Evolutionary conservation across 2,888 invertebrate species (phyloP).

Genomic region (Cetonia aurata): DNA sequence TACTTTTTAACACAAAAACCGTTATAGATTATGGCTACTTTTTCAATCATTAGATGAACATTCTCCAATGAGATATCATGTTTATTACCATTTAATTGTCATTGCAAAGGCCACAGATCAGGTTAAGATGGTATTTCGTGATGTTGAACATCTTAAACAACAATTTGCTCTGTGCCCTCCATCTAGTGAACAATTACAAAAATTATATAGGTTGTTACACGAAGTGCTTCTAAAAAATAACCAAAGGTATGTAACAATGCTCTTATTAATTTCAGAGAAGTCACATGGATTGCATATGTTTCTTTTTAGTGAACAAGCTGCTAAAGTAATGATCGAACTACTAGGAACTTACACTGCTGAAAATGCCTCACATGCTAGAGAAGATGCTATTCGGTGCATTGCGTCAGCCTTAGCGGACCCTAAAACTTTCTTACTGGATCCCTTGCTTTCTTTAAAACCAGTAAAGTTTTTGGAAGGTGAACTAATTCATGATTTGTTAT

Average conservation of each 20-base stretch:
- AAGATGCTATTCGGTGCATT: conserved; percentile 97
- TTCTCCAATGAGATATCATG: conserved; percentile 89
- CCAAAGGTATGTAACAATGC: conserved; percentile 69
- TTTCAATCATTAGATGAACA: conserved; percentile 91
- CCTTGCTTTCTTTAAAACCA: conserved; percentile 92
- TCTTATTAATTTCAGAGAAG: too few species aligned
- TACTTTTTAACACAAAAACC: conserved; percentile 26
- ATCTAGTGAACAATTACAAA: conserved; percentile 91
- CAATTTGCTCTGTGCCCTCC: conserved; percentile 86
- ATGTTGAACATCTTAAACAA: conserved; percentile 85
- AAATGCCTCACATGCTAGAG: conserved; percentile 95
- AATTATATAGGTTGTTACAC: conserved; percentile 88
- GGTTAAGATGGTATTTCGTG: conserved; percentile 85
- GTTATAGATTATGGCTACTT: conserved; percentile 83
- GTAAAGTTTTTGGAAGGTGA: conserved; percentile 96
- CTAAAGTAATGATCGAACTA: conserved; percentile 97
- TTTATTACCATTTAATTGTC: conserved; percentile 89
- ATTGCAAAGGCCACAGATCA: conserved; percentile 90
- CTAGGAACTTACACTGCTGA: conserved; percentile 97
- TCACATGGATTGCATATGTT: too few species aligned
- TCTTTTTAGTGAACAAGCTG: conserved; percentile 82
- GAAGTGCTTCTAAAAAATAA: conserved; percentile 89
- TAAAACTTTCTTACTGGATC: conserved; percentile 94
- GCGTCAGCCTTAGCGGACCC: conserved; percentile 96
- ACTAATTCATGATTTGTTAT: conserved; percentile 92